Percentiles rank a stretch among this genome's conserved stretches.
These are phyloP conservation scores for Caenorhabditis doughertyi DNA, from an alignment of 2,888 invertebrate species.

Conservation along the genomic window DNA sequence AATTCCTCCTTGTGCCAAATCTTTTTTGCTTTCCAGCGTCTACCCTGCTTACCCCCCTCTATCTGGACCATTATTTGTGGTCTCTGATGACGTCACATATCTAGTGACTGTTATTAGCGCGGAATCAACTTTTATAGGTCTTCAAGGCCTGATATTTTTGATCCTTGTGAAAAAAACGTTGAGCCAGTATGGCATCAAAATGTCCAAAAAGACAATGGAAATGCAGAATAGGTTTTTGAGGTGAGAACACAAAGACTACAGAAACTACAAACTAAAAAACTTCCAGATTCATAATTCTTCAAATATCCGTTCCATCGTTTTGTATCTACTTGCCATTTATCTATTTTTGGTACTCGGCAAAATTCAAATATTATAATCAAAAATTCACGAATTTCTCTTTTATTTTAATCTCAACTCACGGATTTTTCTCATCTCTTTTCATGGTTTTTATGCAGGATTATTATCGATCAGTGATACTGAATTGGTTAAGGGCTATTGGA, in stretches of 20 bases:
- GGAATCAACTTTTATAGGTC: background rate
- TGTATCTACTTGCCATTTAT: background rate
- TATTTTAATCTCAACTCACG: constrained; percentile 3
- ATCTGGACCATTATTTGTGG: background rate
- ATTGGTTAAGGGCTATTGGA: too few relatives aligned
- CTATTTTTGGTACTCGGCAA: background rate
- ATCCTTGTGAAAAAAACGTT: background rate
- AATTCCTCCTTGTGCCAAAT: background rate
- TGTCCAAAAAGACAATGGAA: background rate
- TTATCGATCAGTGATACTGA: constrained; percentile 24
- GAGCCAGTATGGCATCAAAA: background rate
- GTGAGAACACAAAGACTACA: background rate
- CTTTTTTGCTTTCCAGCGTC: background rate
- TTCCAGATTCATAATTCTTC: background rate
- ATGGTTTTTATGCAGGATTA: constrained; percentile 13
- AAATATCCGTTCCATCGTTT: background rate
- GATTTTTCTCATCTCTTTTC: background rate
- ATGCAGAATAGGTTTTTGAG: background rate
- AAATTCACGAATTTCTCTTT: constrained; percentile 17
- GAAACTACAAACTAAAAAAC: background rate
- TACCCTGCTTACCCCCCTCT: too few relatives aligned
- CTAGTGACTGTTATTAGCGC: background rate
- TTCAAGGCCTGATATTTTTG: background rate
- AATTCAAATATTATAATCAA: constrained; percentile 16
- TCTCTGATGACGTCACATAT: background rate